phyloP scores from a whole-genome alignment of 2,797 vertebrate species.

The Catharus ustulatus region DNA sequence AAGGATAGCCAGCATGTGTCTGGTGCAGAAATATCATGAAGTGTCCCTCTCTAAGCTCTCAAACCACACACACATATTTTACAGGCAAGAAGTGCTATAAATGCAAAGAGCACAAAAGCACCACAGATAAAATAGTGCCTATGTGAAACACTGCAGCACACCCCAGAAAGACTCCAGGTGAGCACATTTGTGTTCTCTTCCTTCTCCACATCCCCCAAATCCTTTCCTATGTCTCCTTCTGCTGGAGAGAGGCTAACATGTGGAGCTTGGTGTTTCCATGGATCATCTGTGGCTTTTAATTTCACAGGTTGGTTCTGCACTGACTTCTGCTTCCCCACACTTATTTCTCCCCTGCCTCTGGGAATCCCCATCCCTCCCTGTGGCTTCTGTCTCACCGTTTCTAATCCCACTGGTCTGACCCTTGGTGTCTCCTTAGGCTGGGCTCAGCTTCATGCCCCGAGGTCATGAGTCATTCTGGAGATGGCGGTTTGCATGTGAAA shows the following conservation, averaged over 20 bases:
- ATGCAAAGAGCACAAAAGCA: neutral
- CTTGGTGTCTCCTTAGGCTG: neutral
- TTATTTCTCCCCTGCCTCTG: neutral
- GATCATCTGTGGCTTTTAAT: neutral
- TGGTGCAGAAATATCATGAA: neutral
- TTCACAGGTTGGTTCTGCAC: neutral
- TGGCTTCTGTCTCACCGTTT: neutral
- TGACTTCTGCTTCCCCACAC: neutral
- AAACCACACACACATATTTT: neutral
- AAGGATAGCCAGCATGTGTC: neutral
- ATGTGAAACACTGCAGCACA: neutral
- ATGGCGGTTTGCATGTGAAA: slow-evolving; percentile 23
- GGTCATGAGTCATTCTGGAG: slow-evolving; percentile 34
- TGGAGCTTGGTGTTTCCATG: neutral
- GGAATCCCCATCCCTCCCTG: neutral
- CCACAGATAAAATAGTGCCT: neutral
- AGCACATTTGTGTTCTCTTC: neutral
- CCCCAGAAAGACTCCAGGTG: neutral
- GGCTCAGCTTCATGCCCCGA: neutral
- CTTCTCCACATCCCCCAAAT: neutral
- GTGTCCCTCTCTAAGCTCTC: neutral
- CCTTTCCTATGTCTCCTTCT: neutral
- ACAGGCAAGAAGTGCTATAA: neutral
- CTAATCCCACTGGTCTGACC: neutral
- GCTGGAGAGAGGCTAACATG: neutral